Evolutionary conservation across 1,140 invertebrate genomes (phyloP).

Genomic region (Danaus plexippus): DNA sequence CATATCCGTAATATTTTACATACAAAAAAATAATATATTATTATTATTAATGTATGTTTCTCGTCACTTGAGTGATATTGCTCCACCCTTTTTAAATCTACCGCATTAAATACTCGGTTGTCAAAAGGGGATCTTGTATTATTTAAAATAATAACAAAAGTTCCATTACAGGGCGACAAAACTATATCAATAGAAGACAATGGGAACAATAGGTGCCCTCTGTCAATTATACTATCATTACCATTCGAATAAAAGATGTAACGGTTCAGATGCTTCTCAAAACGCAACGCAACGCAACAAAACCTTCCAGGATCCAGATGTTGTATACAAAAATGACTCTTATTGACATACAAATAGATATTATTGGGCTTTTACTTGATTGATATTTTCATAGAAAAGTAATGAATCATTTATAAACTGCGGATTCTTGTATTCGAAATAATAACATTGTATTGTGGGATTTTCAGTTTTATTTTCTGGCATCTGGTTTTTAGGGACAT

Average conservation of each 20-base stretch:
- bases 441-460: no score
- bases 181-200: conserved; percentile 67
- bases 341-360: conserved; percentile 16
- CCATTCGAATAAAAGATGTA: conserved; percentile 66
- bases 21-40: neutral
- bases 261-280: conserved; percentile 57
- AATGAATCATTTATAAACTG: conserved; percentile 58
- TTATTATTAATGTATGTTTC: conserved; percentile 1
- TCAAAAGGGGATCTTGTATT: conserved; percentile 45
- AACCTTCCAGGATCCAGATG: conserved; percentile 11
- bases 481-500: no score
- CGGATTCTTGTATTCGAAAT: conserved; percentile 1
- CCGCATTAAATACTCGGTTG: conserved; percentile 37
- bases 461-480: no score
- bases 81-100: conserved; percentile 61
- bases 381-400: conserved; percentile 37
- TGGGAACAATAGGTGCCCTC: conserved; percentile 68
- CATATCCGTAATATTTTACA: no score
- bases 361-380: conserved; percentile 9
- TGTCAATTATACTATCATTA: conserved; percentile 71
- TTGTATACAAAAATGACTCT: conserved; percentile 13
- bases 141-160: conserved; percentile 56
- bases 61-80: conserved; percentile 27
- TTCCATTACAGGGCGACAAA: conserved; percentile 69
- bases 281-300: conserved; percentile 31